Evolutionary conservation across 2,113 vertebrate genomes (phyloP).

Genomic region (Nestor notabilis): DNA sequence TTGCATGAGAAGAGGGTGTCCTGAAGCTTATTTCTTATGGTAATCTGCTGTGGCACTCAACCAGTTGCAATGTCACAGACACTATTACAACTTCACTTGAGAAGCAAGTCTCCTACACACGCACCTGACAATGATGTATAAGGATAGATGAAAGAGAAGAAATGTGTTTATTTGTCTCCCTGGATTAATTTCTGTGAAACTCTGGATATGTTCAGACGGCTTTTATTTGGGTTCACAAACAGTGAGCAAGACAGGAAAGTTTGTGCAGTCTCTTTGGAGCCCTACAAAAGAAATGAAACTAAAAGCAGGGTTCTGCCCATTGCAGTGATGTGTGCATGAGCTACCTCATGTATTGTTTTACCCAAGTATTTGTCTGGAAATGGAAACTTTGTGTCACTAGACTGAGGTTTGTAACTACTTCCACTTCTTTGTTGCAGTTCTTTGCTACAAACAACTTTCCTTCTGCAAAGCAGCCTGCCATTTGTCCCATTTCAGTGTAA

Average conservation of each 20-base stretch:
- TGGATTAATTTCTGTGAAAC: background rate
- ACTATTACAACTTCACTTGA: background rate
- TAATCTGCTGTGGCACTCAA: background rate
- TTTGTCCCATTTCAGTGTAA: background rate
- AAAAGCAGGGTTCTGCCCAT: background rate
- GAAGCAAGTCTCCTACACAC: rapidly evolving
- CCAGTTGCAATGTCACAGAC: background rate
- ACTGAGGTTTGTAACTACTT: background rate
- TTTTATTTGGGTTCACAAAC: background rate
- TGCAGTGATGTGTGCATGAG: rapidly evolving
- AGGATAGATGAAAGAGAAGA: background rate
- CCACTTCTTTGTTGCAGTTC: background rate
- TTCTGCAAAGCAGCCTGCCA: background rate
- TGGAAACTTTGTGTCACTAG: background rate
- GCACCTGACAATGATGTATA: background rate
- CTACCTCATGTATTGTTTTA: rapidly evolving
- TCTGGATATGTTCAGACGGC: background rate
- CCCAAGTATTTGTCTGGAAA: background rate
- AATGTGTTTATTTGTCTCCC: background rate
- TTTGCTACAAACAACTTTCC: background rate
- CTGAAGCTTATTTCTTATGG: background rate
- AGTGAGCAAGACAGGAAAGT: background rate
- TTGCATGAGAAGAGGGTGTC: background rate
- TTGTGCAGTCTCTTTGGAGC: background rate
- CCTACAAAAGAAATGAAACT: background rate